Conservation (phyloP, 1,140 invertebrate genomes). For the Campoletis sonorensis region DNA sequence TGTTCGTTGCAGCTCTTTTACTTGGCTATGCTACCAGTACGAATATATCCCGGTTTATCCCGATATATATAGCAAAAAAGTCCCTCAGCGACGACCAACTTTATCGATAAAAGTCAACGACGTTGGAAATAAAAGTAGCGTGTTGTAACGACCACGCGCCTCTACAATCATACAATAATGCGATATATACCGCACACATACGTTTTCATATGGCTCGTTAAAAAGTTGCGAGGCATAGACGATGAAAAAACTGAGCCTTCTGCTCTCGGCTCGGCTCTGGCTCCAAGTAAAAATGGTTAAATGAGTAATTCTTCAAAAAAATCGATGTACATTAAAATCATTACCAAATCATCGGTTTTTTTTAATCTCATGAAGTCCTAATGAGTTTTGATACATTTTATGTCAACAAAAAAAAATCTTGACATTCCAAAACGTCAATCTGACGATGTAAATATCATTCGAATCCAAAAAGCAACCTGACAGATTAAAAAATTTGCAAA, state of each 20-base stretch:
- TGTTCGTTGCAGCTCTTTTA: constrained; percentile 5
- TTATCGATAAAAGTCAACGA: constrained; percentile 70
- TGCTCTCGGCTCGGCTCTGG: no score
- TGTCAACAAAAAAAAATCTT: no score
- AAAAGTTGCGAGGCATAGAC: constrained; percentile 24
- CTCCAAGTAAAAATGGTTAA: not conserved
- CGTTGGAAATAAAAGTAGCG: constrained; percentile 65
- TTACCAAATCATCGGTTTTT: no score
- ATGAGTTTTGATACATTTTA: no score
- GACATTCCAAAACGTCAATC: no score
- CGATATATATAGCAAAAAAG: constrained; percentile 1
- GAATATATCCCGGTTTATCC: not conserved
- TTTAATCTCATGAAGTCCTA: no score
- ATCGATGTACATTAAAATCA: not conserved
- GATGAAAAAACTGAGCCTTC: not conserved
- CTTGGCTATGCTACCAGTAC: not conserved
- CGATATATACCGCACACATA: constrained; percentile 14
- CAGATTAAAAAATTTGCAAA: no score
- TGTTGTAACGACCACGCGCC: constrained; percentile 54
- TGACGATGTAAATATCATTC: not conserved
- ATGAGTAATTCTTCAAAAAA: no score
- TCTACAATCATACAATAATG: constrained; percentile 13
- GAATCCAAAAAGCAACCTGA: not conserved
- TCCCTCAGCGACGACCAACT: constrained; percentile 58
- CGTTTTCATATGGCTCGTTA: constrained; percentile 2